These are phyloP conservation scores for Chironomus riparius DNA, from an alignment of 2,888 invertebrate species.

Conservation along the genomic window DNA sequence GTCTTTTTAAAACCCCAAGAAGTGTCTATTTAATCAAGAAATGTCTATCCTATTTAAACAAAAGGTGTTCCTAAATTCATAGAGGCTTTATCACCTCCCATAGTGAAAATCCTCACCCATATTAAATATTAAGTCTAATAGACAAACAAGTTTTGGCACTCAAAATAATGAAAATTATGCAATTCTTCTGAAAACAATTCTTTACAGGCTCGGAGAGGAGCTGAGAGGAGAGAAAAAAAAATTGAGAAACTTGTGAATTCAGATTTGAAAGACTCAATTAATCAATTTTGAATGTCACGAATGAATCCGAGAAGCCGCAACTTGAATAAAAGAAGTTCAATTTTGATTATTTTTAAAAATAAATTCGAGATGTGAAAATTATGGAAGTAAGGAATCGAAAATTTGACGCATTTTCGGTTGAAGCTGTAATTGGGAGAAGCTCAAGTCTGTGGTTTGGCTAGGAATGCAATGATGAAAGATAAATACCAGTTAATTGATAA, in stretches of 20 bases:
- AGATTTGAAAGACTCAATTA: conserved; percentile 6
- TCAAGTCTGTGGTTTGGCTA: no score
- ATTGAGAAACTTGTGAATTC: background rate
- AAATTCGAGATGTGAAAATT: background rate
- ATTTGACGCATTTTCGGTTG: no score
- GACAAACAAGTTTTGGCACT: background rate
- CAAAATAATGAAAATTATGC: no score
- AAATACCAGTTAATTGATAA: no score
- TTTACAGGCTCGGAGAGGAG: no score
- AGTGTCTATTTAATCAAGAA: background rate
- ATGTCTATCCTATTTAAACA: background rate
- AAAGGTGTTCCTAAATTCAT: background rate
- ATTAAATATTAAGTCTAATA: no score
- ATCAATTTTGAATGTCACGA: conserved; percentile 27
- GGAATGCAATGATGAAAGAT: no score
- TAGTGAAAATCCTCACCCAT: background rate
- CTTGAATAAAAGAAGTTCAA: conserved; percentile 18
- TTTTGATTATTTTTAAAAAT: background rate
- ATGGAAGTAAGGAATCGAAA: no score
- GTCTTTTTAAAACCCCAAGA: no score
- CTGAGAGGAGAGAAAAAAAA: no score
- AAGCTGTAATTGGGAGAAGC: no score
- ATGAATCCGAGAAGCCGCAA: conserved; percentile 1
- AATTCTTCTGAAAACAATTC: no score
- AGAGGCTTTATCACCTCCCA: background rate